Percentiles rank a stretch among this genome's conserved stretches.
phyloP scores from a whole-genome alignment of 2,888 invertebrate genomes.

The Pollenia griseotomentosa region DNA sequence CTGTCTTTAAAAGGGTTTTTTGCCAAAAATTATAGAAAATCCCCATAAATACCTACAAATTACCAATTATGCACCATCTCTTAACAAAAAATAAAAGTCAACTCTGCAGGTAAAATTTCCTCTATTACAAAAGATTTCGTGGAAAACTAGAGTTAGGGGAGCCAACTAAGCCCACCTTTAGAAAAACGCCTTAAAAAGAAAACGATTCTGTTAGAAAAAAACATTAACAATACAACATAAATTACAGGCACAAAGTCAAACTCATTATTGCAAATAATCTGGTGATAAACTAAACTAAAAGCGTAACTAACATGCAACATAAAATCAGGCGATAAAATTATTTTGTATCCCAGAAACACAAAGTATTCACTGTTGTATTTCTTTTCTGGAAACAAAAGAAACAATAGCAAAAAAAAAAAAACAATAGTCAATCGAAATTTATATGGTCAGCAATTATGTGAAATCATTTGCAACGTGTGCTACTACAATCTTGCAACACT shows the following conservation, averaged over 20 bases:
- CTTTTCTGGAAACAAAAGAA: slow-evolving; percentile 37
- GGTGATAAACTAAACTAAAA: slow-evolving; percentile 69
- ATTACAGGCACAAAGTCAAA: slow-evolving; percentile 50
- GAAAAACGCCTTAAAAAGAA: slow-evolving; percentile 39
- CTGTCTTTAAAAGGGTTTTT: not conserved
- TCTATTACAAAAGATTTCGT: slow-evolving; percentile 13
- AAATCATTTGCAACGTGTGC: slow-evolving; percentile 79
- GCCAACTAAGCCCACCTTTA: slow-evolving; percentile 8
- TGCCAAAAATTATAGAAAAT: slow-evolving; percentile 8
- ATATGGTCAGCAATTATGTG: slow-evolving; percentile 82
- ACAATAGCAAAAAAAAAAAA: slow-evolving; percentile 39
- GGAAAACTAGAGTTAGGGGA: not conserved
- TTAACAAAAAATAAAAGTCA: slow-evolving; percentile 19
- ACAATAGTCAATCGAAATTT: slow-evolving; percentile 78
- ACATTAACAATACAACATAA: not conserved
- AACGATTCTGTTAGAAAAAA: not conserved
- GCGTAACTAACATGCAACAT: slow-evolving; percentile 70
- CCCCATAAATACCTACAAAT: slow-evolving; percentile 15
- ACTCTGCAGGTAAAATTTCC: not conserved
- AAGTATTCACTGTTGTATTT: slow-evolving; percentile 18
- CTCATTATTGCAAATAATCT: slow-evolving; percentile 69
- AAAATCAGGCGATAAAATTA: slow-evolving; percentile 40
- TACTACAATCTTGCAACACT: slow-evolving; percentile 39
- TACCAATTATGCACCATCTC: not conserved
- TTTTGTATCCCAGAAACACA: slow-evolving; percentile 19